Base-by-base conservation (phyloP, 2,797 vertebrate genomes). In the Podarcis lilfordi region DNA sequence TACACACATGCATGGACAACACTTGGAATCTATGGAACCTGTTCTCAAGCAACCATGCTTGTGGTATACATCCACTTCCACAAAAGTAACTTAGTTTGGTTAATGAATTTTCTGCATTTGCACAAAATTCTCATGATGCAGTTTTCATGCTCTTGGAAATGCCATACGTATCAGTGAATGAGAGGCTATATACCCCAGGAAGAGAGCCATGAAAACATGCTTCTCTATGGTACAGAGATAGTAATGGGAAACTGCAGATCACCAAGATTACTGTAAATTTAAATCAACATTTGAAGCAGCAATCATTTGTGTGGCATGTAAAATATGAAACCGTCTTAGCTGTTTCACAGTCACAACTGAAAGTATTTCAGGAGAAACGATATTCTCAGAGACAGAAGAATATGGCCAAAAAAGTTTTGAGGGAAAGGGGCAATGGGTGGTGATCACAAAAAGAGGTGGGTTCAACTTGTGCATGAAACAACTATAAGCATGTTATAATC, bases 71-170 rank as follows among this genome's bases (percentile, higher is more conserved):
- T 43, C 25, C 8, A 40, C 29, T 69, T 45, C 19, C 66, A 64
- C 10, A 71, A 19, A n/a, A 78, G 6, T 69, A 32, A 80, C 13
- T 29, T 76, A 21, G 84, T 79, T 0, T 0, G 9, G 59, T 27
- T 81, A 37, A 32, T 27, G 11, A 64, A 66, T 15, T 37, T 37
- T 35, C 55, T 80, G 79, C 25, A 40, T 81, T 81, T 81, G 13
- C 27, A 27, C 35, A 81, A 27, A 17, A 25, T 81, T 23, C 32
- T 13, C 2, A 7, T 27, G 23, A 64, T 66, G 35, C 21, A 40
- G 35, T 27, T 81, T 80, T 64, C 32, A 40, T 61, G 59, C 59
- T 80, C 15, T 80, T 80, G 23, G n/a, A 76, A 76, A 76, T 37
- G 43, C 37, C 74, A 76, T 8, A 80, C n/a, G 3, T 19, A 35